Conservation (phyloP, 2,113 vertebrate genomes). For the Gobio gobio region DNA sequence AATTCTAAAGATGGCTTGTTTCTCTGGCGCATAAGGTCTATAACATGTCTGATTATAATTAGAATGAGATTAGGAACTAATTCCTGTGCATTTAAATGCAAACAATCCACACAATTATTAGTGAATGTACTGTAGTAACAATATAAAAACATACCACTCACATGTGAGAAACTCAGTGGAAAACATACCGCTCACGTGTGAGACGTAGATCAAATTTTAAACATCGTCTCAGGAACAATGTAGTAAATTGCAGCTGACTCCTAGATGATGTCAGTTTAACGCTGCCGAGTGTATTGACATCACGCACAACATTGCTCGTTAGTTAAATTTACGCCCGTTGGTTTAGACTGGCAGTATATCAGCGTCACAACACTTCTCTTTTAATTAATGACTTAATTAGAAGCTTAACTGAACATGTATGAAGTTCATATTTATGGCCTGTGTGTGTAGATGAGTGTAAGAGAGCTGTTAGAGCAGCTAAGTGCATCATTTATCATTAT, state of each 20-base stretch:
- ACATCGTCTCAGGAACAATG: not conserved
- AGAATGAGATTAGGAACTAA: not conserved
- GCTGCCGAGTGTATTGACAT: not conserved
- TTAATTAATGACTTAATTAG: conserved; percentile 65
- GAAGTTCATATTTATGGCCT: conserved; percentile 59
- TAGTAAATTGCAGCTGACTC: conserved; percentile 1
- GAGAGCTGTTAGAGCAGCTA: conserved; percentile 17
- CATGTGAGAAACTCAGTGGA: not conserved
- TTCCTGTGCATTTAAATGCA: not conserved
- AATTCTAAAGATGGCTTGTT: no score
- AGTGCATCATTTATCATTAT: conserved; percentile 30
- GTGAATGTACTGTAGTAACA: not conserved
- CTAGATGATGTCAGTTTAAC: not conserved
- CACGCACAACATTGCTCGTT: conserved; percentile 43
- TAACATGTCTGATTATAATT: not conserved
- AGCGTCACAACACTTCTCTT: conserved; percentile 53
- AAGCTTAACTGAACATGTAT: conserved; percentile 64
- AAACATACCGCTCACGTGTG: not conserved
- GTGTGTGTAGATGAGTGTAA: conserved; percentile 21
- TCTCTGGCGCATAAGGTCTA: no score
- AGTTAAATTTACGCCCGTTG: conserved; percentile 54
- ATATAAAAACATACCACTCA: not conserved
- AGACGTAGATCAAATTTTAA: not conserved
- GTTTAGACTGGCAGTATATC: conserved; percentile 51
- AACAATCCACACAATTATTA: not conserved